A percentile compares a stretch with the other conserved stretches of the same genome.
Evolutionary conservation across 2,113 vertebrate genomes (phyloP).

Genomic region (Thamnophis sirtalis): DNA sequence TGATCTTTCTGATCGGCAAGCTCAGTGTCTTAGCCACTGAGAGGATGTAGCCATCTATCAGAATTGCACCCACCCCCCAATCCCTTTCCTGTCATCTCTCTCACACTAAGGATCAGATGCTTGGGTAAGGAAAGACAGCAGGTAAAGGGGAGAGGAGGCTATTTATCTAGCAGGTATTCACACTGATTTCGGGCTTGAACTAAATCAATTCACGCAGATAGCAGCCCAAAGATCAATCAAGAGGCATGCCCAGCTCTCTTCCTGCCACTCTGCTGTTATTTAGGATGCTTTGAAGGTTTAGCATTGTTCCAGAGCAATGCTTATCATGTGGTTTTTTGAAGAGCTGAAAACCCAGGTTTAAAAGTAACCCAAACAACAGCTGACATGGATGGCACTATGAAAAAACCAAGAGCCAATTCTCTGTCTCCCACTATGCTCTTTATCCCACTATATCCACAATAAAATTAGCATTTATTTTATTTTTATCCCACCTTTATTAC

Average conservation of each 20-base stretch:
- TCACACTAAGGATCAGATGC: neutral
- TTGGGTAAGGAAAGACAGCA: neutral
- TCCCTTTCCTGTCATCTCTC: neutral
- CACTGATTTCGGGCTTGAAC: neutral
- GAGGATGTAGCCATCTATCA: neutral
- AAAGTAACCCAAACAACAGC: neutral
- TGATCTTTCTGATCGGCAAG: too few relatives aligned
- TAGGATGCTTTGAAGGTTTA: neutral
- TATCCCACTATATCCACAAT: neutral
- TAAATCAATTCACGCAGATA: neutral
- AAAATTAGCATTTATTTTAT: neutral
- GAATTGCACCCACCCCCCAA: neutral
- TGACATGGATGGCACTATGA: neutral
- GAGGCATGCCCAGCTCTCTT: neutral
- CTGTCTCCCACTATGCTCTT: neutral
- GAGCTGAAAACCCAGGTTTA: neutral
- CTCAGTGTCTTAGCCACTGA: too few relatives aligned
- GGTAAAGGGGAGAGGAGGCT: neutral
- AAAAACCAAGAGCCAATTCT: neutral
- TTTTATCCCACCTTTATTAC: neutral
- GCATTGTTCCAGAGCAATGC: neutral
- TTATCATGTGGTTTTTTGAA: neutral
- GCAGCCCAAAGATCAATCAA: neutral
- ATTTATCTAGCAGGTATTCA: neutral
- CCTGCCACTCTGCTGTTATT: neutral